A percentile compares a stretch with the other conserved stretches of the same genome.
Conservation (phyloP, 35 echinoderm and acorn worm species). For the Patiria miniata region DNA sequence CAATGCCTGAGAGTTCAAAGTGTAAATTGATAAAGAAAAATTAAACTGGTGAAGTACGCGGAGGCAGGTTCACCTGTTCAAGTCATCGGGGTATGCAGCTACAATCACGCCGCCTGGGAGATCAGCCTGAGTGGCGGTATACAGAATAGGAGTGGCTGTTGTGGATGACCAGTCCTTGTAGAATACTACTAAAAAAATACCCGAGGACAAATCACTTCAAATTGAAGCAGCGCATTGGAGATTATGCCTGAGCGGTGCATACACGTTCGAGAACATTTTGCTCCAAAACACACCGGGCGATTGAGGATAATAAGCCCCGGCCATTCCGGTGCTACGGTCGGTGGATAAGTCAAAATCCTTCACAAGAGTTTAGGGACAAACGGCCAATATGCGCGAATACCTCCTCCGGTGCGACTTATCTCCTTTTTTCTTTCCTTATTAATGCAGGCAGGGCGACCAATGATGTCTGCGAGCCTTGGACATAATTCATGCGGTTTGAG, state of each 20-base stretch:
- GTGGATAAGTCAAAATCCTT: constrained; percentile 22
- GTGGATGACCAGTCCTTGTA: constrained; percentile 9
- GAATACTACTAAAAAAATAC: neutral
- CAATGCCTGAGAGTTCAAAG: constrained; percentile 18
- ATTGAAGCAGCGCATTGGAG: constrained; percentile 20
- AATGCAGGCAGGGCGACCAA: constrained; percentile 8
- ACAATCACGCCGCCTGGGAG: neutral
- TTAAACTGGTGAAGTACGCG: constrained; percentile 8
- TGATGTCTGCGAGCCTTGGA: neutral
- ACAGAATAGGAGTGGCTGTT: neutral
- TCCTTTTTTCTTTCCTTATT: constrained; percentile 10
- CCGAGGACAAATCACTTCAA: constrained; percentile 33
- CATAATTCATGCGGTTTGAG: constrained; percentile 14
- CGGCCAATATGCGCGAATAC: constrained; percentile 1
- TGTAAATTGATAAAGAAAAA: constrained; percentile 18
- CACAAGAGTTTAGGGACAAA: neutral
- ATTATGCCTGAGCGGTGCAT: neutral
- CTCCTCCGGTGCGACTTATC: constrained; percentile 1
- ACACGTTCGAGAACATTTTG: constrained; percentile 18
- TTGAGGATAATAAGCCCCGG: constrained; percentile 4
- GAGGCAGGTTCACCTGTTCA: constrained; percentile 17
- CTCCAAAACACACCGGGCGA: constrained; percentile 19
- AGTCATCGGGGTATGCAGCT: neutral
- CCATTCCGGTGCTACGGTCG: constrained; percentile 11
- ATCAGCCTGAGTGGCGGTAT: constrained; percentile 5